Evolutionary conservation across 2,888 invertebrate species (phyloP).

Genomic region (Erebia aethiops): DNA sequence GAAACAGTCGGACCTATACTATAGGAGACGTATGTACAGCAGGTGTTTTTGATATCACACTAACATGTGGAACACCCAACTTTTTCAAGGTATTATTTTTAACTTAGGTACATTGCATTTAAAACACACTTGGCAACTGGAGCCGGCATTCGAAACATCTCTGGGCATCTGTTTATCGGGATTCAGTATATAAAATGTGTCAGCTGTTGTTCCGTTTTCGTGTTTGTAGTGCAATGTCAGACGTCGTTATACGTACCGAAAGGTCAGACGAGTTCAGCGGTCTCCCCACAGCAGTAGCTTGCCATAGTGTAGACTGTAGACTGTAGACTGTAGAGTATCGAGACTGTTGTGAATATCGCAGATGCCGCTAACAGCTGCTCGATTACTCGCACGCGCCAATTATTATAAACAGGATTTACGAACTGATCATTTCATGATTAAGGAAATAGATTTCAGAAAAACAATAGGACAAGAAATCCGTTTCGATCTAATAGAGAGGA

Average conservation of each 20-base stretch:
- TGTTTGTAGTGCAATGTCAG: conserved; percentile 43
- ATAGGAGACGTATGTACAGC: neutral
- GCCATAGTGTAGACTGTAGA: conserved; percentile 38
- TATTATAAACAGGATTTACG: conserved; percentile 36
- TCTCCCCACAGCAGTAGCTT: conserved; percentile 43
- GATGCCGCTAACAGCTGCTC: conserved; percentile 42
- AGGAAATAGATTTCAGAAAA: neutral
- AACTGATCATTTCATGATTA: neutral
- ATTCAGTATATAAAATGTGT: conserved; percentile 23
- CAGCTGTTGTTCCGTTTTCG: conserved; percentile 30
- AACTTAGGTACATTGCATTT: neutral
- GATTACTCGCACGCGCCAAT: conserved; percentile 30
- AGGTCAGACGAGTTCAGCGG: conserved; percentile 61
- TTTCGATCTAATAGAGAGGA: neutral
- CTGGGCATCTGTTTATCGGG: conserved; percentile 27
- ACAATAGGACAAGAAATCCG: neutral
- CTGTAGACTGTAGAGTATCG: neutral
- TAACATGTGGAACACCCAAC: neutral
- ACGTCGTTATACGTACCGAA: conserved; percentile 47
- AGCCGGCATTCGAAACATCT: conserved; percentile 13
- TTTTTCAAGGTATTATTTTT: conserved; percentile 4
- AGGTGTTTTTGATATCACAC: conserved; percentile 1
- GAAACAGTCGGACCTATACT: neutral
- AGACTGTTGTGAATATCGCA: conserved; percentile 31
- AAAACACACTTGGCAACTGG: conserved; percentile 10